Evolutionary conservation across 2,888 invertebrate genomes (phyloP).

Genomic region (Caenorhabditis sp.): DNA sequence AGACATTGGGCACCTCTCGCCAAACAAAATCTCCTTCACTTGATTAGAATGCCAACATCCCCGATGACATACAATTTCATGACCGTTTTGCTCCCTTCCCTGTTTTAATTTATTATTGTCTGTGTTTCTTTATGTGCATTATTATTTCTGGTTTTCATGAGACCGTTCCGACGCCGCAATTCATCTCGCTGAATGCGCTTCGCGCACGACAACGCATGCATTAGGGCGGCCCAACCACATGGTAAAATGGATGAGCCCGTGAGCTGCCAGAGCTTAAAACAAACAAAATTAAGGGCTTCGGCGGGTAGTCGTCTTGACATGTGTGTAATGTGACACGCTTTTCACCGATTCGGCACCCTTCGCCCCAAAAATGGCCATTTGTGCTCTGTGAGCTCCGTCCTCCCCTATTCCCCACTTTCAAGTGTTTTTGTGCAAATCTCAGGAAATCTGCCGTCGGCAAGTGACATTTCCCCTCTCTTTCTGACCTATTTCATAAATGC

Average conservation of each 20-base stretch:
- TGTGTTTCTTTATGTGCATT: background rate
- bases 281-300: constrained; percentile 61
- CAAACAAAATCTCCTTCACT: constrained; percentile 81
- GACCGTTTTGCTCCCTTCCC: background rate
- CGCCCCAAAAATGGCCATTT: constrained; percentile 31
- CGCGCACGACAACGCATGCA: constrained; percentile 16
- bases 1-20: constrained; percentile 92
- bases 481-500: constrained; percentile 25
- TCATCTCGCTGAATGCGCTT: constrained; percentile 1
- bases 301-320: constrained; percentile 53
- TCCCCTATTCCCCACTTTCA: constrained; percentile 5
- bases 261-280: constrained; percentile 55
- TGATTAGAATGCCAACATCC: constrained; percentile 33
- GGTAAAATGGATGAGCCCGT: constrained; percentile 52
- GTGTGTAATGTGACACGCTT: constrained; percentile 55
- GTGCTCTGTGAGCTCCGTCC: constrained; percentile 6
- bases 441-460: constrained; percentile 9
- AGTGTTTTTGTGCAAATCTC: constrained; percentile 14
- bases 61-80: constrained; percentile 1
- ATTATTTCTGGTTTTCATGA: background rate
- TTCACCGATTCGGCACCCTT: constrained; percentile 50
- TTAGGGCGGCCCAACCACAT: constrained; percentile 19
- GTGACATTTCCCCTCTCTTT: constrained; percentile 22
- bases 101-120: constrained; percentile 1
- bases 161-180: background rate